phyloP scores from a whole-genome alignment of 2,797 vertebrate genomes.

The Neosilurus mollespiculum region DNA sequence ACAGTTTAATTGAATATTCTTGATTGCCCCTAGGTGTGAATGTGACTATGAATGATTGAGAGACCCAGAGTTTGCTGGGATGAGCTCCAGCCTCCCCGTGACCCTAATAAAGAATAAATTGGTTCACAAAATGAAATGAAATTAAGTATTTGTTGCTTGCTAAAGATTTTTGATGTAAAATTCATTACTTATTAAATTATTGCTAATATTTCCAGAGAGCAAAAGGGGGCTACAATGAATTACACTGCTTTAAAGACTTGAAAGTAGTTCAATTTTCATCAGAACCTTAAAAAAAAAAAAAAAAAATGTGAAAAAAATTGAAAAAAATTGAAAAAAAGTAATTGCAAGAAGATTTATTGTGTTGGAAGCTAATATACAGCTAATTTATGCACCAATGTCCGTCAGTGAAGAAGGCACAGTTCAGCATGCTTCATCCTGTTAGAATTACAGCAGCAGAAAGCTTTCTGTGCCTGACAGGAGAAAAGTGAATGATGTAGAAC shows the following conservation, averaged over 20 bases:
- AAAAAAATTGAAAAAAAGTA: background rate
- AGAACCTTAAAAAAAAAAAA: too few species aligned
- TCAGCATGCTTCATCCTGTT: background rate
- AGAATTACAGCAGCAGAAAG: background rate
- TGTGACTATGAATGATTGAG: too few species aligned
- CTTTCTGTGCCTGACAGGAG: background rate
- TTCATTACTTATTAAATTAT: background rate
- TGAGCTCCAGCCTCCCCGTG: too few species aligned
- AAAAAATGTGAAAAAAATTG: too few species aligned
- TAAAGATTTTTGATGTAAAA: background rate
- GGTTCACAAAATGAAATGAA: too few species aligned
- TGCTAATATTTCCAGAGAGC: background rate
- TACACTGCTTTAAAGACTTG: background rate
- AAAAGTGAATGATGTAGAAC: slow-evolving; percentile 1
- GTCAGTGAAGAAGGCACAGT: background rate
- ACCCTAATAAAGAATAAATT: too few species aligned
- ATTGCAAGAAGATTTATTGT: background rate
- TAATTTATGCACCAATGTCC: background rate
- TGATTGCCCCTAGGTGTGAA: too few species aligned
- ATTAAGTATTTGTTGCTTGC: background rate
- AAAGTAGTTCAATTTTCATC: background rate
- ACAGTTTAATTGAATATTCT: background rate
- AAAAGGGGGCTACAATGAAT: background rate
- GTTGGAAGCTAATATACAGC: background rate
- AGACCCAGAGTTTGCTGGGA: too few species aligned